These are phyloP conservation scores for Australoheros scitulus DNA, from an alignment of 2,113 vertebrate genomes.

Conservation along the genomic window DNA sequence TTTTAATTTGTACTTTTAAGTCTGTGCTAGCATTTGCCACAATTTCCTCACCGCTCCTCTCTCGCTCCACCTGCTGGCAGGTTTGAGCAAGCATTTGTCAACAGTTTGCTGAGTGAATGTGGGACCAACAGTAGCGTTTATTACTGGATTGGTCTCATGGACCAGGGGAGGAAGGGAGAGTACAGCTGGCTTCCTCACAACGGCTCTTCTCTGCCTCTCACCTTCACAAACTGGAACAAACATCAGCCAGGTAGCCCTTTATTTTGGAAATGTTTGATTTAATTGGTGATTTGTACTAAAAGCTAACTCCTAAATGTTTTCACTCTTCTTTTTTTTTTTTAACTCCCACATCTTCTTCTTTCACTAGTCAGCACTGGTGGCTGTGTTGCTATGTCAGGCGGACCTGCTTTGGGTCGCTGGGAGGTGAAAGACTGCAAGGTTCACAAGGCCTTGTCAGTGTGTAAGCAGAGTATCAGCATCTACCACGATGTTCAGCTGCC, in stretches of 20 bases:
- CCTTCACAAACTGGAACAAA: conserved; percentile 90
- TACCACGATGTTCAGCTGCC: conserved; percentile 64
- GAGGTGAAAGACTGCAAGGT: conserved; percentile 90
- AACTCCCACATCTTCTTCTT: background rate
- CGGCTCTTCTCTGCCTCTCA: conserved; percentile 61
- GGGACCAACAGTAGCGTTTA: conserved; percentile 75
- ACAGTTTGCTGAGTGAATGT: conserved; percentile 84
- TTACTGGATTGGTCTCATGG: conserved; percentile 90
- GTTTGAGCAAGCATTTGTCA: conserved; percentile 95
- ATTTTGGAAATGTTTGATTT: background rate
- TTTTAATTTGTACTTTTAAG: background rate
- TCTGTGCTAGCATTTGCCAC: background rate
- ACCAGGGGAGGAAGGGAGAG: conserved; percentile 81
- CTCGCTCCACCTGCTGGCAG: conserved; percentile 66
- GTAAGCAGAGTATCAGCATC: conserved; percentile 83
- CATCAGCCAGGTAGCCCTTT: conserved; percentile 85
- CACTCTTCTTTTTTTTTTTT: background rate
- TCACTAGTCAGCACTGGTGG: conserved; percentile 83
- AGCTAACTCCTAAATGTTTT: background rate
- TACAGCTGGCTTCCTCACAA: conserved; percentile 84
- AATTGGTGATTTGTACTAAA: background rate
- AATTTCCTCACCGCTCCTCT: background rate
- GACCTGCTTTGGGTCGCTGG: conserved; percentile 85
- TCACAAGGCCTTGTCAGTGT: conserved; percentile 89
- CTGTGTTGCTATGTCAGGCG: conserved; percentile 87